These are phyloP conservation scores for Corythaeola cristata DNA, from an alignment of 2,113 vertebrate species.

Conservation along the genomic window DNA sequence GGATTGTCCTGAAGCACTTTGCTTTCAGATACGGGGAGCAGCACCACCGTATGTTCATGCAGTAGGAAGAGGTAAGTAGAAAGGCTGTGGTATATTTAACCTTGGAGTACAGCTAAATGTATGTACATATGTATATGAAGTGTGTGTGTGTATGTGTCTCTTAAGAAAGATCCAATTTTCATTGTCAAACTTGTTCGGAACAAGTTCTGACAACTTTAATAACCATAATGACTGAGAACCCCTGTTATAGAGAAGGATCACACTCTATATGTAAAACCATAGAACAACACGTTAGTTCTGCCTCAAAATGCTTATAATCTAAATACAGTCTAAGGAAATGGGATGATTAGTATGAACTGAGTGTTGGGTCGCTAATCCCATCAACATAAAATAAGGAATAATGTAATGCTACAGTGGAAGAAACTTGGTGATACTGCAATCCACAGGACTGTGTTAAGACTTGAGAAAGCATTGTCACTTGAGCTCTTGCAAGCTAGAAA, in stretches of 20 bases:
- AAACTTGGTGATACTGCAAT: neutral
- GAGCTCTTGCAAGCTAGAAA: neutral
- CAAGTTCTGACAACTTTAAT: neutral
- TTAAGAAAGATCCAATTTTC: neutral
- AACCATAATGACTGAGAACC: neutral
- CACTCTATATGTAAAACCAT: neutral
- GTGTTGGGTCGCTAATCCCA: neutral
- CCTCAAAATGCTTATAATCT: neutral
- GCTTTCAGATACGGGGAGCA: conserved; percentile 89
- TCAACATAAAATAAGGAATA: neutral
- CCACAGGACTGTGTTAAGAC: neutral
- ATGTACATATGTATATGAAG: rapidly evolving
- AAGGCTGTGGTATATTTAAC: neutral
- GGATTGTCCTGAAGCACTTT: conserved; percentile 85
- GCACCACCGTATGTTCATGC: conserved; percentile 88
- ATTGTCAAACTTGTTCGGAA: neutral
- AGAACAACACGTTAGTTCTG: neutral
- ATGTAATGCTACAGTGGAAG: neutral
- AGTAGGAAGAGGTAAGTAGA: conserved; percentile 87
- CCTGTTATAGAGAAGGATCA: neutral
- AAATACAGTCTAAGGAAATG: neutral
- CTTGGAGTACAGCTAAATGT: neutral
- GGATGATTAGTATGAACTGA: neutral
- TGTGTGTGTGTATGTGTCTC: neutral
- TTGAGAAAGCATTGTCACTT: neutral